Evolutionary conservation across 2,113 vertebrate genomes (phyloP), one percentile per base, ranked within the genome.

Genomic region (Penelope pileata): DNA sequence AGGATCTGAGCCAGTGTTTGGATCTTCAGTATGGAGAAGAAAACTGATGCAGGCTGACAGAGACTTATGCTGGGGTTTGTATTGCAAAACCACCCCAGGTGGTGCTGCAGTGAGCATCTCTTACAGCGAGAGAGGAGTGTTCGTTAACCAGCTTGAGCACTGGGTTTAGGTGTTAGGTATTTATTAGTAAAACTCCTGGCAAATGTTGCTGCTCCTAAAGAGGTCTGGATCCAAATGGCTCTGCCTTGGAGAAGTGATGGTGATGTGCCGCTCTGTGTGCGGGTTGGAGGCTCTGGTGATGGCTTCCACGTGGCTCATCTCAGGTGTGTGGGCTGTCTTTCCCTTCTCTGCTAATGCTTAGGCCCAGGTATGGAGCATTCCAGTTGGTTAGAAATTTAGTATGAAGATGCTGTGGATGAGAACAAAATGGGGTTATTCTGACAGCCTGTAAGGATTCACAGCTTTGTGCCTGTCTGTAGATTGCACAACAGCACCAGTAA

Each of bases 101-200:
- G 13, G 2, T 2, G 3, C 10, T 47, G 6, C 5, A 2, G 4
- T 34, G 42, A 0, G 18, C 9, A 9, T 0, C 2, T 17, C 50
- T 36, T 34, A 13, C 2, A 16, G 3, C 5, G 48, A 9, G 24
- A 47, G 38, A 22, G n/a, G 32, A 24, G 50, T 62, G 1, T 10
- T 9, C 2, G 0, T 17, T 32, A 14, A 10, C 26, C 11, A 14
- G 54, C 42, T 42, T 7, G 27, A 36, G 10, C 24, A 7, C 4
- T 14, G 34, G 58, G 36, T 22, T 17, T 70, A 26, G 60, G 32
- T 40, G 38, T 36, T 56, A 27, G 9, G 1, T 7, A 70, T 77
- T 22, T 9, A 1, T 36, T 58, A 16, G 38, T 21, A 40, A 40
- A 86, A 58, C n/a, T 63, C 54, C 22, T 51, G 38, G 38, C 7